Percentiles rank a stretch among this genome's conserved stretches.
phyloP scores from a whole-genome alignment of 2,888 invertebrate genomes.

The Thymelicus lineola region DNA sequence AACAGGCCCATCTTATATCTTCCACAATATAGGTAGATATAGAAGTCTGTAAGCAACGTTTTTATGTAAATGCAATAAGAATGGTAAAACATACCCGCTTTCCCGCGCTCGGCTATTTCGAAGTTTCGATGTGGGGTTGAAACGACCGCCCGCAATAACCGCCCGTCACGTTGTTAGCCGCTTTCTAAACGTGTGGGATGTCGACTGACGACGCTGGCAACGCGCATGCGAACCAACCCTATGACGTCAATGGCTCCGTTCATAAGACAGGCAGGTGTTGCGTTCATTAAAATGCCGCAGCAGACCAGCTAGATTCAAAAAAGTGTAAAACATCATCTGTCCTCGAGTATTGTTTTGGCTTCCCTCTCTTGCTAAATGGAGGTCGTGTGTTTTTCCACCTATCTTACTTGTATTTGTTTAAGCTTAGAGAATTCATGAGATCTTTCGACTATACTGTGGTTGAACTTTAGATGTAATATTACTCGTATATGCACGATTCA shows the following conservation, averaged over 20 bases:
- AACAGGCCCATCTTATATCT: background rate
- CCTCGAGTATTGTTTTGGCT: too few species aligned
- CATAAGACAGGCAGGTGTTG: constrained; percentile 77
- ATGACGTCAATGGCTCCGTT: constrained; percentile 83
- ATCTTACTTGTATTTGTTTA: too few species aligned
- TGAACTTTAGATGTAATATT: too few species aligned
- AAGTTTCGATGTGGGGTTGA: constrained; percentile 46
- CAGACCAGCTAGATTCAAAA: constrained; percentile 16
- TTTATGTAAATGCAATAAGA: constrained; percentile 6
- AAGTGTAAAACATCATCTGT: constrained; percentile 10
- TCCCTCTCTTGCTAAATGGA: too few species aligned
- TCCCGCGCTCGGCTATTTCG: constrained; percentile 63
- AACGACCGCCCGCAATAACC: constrained; percentile 61
- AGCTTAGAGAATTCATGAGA: too few species aligned
- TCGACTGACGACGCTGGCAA: constrained; percentile 44
- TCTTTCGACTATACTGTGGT: too few species aligned
- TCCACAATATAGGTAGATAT: background rate
- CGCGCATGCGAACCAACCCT: constrained; percentile 67
- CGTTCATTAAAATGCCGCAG: constrained; percentile 55
- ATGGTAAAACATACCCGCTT: constrained; percentile 65
- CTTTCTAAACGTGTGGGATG: constrained; percentile 46
- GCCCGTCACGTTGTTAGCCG: constrained; percentile 64
- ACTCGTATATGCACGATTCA: too few species aligned
- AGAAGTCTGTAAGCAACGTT: background rate
- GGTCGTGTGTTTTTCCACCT: too few species aligned